These are phyloP conservation scores for Drosophila takahashii DNA, from an alignment of 1,140 invertebrate species.

Conservation along the genomic window DNA sequence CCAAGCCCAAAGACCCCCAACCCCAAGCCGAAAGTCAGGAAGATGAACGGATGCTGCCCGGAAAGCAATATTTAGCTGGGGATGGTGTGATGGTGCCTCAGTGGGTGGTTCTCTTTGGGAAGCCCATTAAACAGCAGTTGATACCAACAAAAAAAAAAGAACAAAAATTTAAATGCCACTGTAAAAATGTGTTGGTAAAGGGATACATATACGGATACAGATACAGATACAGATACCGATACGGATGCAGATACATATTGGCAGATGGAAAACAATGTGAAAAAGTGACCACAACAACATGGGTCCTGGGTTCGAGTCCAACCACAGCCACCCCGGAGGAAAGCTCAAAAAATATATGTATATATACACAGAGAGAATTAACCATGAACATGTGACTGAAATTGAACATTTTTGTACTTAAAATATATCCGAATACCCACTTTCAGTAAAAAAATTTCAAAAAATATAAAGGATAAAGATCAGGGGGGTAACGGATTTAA, in stretches of 20 bases:
- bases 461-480: no score
- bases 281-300: constrained; percentile 50
- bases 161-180: constrained; percentile 66
- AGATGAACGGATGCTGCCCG: constrained; percentile 31
- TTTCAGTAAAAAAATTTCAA: no score
- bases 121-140: constrained; percentile 55
- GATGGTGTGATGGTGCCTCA: not conserved
- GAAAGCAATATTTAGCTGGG: constrained; percentile 32
- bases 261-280: constrained; percentile 42
- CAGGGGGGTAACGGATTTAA: no score
- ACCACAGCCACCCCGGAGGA: constrained; percentile 20
- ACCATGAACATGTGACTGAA: no score
- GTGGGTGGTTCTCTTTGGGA: not conserved
- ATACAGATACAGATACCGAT: constrained; percentile 30
- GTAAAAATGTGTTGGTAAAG: constrained; percentile 39
- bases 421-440: no score
- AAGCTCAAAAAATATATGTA: constrained; percentile 12
- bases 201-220: constrained; percentile 23
- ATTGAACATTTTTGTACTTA: no score
- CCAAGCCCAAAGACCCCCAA: not conserved
- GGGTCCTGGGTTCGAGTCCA: constrained; percentile 6
- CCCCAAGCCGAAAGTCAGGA: constrained; percentile 9
- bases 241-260: constrained; percentile 21
- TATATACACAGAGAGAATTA: not conserved
- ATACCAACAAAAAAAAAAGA: not conserved